phyloP scores from a whole-genome alignment of 2,797 vertebrate genomes.

The Pterois miles region DNA sequence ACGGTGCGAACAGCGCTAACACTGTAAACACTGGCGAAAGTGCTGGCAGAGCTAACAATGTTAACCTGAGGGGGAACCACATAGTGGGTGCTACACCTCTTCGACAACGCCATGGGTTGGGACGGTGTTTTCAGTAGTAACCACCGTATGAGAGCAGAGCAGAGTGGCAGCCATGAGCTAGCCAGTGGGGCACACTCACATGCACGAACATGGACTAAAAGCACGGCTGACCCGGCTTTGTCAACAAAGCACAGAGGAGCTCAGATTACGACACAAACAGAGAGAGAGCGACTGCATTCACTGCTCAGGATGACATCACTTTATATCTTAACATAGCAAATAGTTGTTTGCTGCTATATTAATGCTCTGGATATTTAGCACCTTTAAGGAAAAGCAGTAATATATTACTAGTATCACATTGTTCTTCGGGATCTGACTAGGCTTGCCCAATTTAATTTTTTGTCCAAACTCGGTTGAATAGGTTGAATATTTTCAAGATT shows the following conservation, averaged over 20 bases:
- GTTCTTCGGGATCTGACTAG: background rate
- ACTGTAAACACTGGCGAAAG: too few relatives aligned
- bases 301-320: background rate
- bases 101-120: too few relatives aligned
- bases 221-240: background rate
- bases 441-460: background rate
- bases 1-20: too few relatives aligned
- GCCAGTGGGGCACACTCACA: too few relatives aligned
- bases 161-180: rapidly evolving
- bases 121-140: too few relatives aligned
- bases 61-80: too few relatives aligned
- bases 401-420: background rate
- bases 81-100: too few relatives aligned
- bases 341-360: too few relatives aligned
- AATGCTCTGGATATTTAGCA: too few relatives aligned
- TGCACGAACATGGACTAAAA: too few relatives aligned
- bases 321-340: background rate
- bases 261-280: background rate
- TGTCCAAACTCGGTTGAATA: background rate
- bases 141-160: too few relatives aligned
- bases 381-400: background rate
- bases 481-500: conserved; percentile 4
- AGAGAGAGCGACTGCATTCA: background rate
- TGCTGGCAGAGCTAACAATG: too few relatives aligned
- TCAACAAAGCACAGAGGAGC: background rate